Base-by-base conservation (phyloP, 2,888 invertebrate species). In the Lamellibrachia satsuma region DNA sequence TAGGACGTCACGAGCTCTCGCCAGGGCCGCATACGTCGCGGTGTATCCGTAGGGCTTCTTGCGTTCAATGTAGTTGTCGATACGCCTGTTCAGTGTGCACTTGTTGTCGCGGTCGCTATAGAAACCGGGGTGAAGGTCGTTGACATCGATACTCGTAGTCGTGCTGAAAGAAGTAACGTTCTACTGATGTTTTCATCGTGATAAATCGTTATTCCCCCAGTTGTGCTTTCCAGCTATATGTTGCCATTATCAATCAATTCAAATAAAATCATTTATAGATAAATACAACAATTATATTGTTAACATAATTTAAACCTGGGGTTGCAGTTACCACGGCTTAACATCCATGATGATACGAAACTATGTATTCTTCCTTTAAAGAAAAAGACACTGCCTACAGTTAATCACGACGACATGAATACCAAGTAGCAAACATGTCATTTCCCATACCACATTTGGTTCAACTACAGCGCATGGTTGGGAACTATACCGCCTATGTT, bases 11-110 rank as follows among this genome's bases (percentile, higher is more conserved):
- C 92, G 92, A 9, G 94, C 94, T 60, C 90, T 92, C 11, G 92
- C 57, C 91, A 95, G 91, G 1, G 95, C 95, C 27, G 93, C 93
- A 90, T 93, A 92, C 8, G 95, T 95, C 0, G 95, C 94, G 15
- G 95, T 95, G 93, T 94, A 95, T 51, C 95, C 95, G 55, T 93
- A 93, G 2, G 94, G 94, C 22, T 94, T 92, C 92, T 94, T 93
- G 3, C 52, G 92, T 39, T 94, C 90, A 3, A 92, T 75, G 52
- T 91, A 52, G 90, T 75, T 60, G 22, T 52, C 15, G 9, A 94
- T 92, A 9, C 93, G 93, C 8, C 52, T 15, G 55, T 90, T 91
- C 90, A 95, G 90, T 0, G 94, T 93, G 93, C 95, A 95, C 92
- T 95, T 95, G 93, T 94, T 94, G 90, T 94, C 94, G 1, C 92